These are phyloP conservation scores for Corythornis vintsioides DNA, from an alignment of 2,113 vertebrate genomes.

Conservation along the genomic window DNA sequence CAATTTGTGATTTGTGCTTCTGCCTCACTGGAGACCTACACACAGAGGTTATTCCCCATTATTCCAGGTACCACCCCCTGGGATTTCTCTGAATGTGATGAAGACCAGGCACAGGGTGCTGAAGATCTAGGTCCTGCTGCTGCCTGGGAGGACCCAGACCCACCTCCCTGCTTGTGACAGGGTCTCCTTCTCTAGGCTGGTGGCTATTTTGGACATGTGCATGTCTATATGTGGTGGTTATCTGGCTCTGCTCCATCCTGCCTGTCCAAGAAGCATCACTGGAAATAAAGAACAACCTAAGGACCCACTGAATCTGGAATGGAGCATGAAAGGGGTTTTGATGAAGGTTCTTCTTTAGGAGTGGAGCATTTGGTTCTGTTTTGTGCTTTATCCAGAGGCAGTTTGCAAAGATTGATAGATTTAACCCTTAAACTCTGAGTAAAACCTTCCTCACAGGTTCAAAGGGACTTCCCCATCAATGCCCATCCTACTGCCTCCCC, in stretches of 20 bases:
- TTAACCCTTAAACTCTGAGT: neutral
- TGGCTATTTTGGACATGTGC: neutral
- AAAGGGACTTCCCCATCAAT: neutral
- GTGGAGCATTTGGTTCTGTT: neutral
- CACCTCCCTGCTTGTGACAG: neutral
- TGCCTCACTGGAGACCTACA: neutral
- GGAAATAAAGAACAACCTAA: neutral
- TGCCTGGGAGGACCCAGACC: too few relatives aligned
- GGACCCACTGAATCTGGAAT: neutral
- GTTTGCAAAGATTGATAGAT: neutral
- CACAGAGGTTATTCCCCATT: neutral
- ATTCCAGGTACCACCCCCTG: neutral
- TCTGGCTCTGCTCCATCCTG: neutral
- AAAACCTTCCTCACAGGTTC: neutral
- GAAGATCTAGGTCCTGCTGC: neutral
- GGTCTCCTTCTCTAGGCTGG: neutral
- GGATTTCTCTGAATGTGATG: neutral
- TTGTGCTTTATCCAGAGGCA: neutral
- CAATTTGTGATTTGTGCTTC: neutral
- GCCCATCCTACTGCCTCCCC: neutral
- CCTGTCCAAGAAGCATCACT: neutral
- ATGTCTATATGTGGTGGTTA: neutral
- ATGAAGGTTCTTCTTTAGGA: neutral
- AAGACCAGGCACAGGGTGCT: neutral
- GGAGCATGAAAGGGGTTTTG: neutral